phyloP scores from a whole-genome alignment of 1,140 invertebrate species.

The Apis mellifera region Amel_HAv3.1 CM009931.2:15150501-15151000 shows the following conservation, averaged over 20 bases:
- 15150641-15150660: slow-evolving; percentile 57
- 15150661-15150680: slow-evolving; percentile 60
- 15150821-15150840: no score
- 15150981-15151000: neutral
- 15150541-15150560: no score
- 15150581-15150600: slow-evolving; percentile 11
- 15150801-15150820: no score
- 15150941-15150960: neutral
- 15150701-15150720: neutral
- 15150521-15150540: no score
- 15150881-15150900: neutral
- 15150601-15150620: neutral
- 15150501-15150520: no score
- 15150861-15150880: slow-evolving; percentile 12
- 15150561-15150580: slow-evolving; percentile 40
- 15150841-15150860: neutral
- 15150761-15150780: neutral
- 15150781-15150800: neutral
- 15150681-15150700: slow-evolving; percentile 72
- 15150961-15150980: neutral
- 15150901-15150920: no score
- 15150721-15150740: neutral
- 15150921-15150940: neutral
- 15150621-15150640: slow-evolving; percentile 68
- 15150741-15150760: neutral